A percentile compares a stretch with the other conserved stretches of the same genome.
These are phyloP conservation scores for Eristalinus sepulchralis DNA, from an alignment of 2,888 invertebrate genomes.

Conservation along the genomic window DNA sequence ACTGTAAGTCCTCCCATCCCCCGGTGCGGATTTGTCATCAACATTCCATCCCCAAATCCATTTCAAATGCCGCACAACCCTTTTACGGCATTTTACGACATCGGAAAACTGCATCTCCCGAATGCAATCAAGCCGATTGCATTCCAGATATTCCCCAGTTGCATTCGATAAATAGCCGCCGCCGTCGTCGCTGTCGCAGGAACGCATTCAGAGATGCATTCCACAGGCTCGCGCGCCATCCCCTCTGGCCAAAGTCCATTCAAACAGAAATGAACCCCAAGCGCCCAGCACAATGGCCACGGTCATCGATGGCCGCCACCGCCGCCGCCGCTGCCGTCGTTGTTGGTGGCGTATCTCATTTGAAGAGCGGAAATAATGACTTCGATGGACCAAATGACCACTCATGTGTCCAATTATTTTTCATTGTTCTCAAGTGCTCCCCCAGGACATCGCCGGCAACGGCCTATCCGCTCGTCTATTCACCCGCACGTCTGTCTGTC, in stretches of 20 bases:
- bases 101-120: slow-evolving; percentile 53
- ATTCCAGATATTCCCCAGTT: slow-evolving; percentile 41
- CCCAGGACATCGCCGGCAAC: slow-evolving; percentile 46
- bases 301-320: slow-evolving; percentile 28
- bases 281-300: slow-evolving; percentile 47
- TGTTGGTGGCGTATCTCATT: slow-evolving; percentile 69
- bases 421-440: slow-evolving; percentile 72
- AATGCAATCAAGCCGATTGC: slow-evolving; percentile 64
- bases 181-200: no score
- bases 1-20: not conserved
- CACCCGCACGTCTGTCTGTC: not conserved
- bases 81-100: slow-evolving; percentile 42
- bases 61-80: not conserved
- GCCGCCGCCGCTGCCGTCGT: no score
- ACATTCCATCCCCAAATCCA: not conserved
- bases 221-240: not conserved
- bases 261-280: slow-evolving; percentile 17
- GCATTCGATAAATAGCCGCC: slow-evolving; percentile 43
- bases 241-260: not conserved
- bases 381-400: slow-evolving; percentile 73
- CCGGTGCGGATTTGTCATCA: not conserved
- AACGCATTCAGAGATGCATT: slow-evolving; percentile 27
- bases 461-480: not conserved
- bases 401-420: slow-evolving; percentile 75
- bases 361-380: slow-evolving; percentile 71